Base-by-base conservation (phyloP, 2,797 vertebrate species). In the Sylvilagus floridanus region DNA sequence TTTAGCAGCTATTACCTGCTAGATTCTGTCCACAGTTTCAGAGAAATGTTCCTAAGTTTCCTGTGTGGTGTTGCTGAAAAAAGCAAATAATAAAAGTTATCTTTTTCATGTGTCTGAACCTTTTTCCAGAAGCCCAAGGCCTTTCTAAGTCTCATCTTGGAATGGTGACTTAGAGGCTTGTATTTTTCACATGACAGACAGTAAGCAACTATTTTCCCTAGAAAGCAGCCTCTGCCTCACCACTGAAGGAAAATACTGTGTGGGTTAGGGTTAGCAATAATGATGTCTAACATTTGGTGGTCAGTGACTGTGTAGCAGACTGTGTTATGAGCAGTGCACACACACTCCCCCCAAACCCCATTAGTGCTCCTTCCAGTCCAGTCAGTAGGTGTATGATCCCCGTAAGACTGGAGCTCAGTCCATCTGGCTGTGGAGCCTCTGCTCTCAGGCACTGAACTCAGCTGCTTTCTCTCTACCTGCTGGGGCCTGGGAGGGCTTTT, bases 71-170 rank as follows among this genome's bases (percentile, higher is more conserved):
- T 79, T 93, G 60, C 52, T 93, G 42, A 78, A 65, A 88, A 90
- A 75, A 72, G 35, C 42, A 76, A 71, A 57, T 37, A 75, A 63
- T 37, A 54, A 65, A n/a, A 68, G 13, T 81, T 8, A 65, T 37
- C 37, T 68, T 82, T 77, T 7, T 52, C 30, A 42, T 16, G 0
- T 77, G 13, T 77, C 76, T 72, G 69, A 22, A n/a, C 26, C 32
- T 90, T 63, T 91, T 72, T 85, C 50, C 84, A 86, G 47, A 85
- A 77, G 22, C 78, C 72, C 24, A n/a, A 71, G 79, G 62, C 42
- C 35, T 93, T 88, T 84, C 95, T 66, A 54, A 85, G 63, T 66
- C 77, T 88, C 50, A n/a, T 62, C 35, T 95, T n/a, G 37, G 71
- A 65, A 60, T 77, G 78, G n/a, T 35, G 65, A 93, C 14, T 83